A percentile compares a stretch with the other conserved stretches of the same genome.
These are phyloP conservation scores for Nannoperca australis DNA, from an alignment of 2,797 vertebrate genomes.

Conservation along the genomic window DNA sequence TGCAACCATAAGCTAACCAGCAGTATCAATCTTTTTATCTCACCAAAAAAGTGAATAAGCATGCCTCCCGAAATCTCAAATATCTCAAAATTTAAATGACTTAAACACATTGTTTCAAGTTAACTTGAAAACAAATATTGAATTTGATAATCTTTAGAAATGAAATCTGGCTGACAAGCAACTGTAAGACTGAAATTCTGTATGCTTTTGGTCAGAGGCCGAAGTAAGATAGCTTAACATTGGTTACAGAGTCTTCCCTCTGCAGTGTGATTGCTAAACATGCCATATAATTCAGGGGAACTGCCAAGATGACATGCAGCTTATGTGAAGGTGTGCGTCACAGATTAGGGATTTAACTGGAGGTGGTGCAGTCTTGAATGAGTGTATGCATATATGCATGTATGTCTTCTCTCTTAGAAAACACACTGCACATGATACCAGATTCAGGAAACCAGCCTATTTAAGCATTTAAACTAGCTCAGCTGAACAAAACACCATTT, in stretches of 20 bases:
- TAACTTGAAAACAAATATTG: neutral
- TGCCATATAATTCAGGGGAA: conserved; percentile 12
- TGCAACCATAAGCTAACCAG: too few relatives aligned
- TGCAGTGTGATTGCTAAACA: neutral
- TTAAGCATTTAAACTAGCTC: conserved; percentile 18
- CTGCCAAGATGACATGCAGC: conserved; percentile 35
- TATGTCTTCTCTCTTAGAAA: conserved; percentile 6
- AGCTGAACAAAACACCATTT: conserved; percentile 25
- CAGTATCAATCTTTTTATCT: neutral
- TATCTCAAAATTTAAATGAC: neutral
- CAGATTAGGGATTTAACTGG: neutral
- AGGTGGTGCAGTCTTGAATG: neutral
- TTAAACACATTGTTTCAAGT: neutral
- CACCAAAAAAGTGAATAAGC: neutral
- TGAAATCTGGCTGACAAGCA: too few relatives aligned
- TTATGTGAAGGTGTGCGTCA: conserved; percentile 11
- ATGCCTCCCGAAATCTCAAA: neutral
- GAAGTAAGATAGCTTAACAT: neutral
- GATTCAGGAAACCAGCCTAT: neutral
- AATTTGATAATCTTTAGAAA: neutral
- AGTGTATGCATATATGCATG: neutral
- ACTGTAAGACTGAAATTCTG: neutral
- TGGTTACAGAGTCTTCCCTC: neutral
- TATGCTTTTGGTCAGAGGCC: neutral
- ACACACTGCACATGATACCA: neutral